phyloP scores from a whole-genome alignment of 1,140 invertebrate species.

The Belonocnema kinseyi region DNA sequence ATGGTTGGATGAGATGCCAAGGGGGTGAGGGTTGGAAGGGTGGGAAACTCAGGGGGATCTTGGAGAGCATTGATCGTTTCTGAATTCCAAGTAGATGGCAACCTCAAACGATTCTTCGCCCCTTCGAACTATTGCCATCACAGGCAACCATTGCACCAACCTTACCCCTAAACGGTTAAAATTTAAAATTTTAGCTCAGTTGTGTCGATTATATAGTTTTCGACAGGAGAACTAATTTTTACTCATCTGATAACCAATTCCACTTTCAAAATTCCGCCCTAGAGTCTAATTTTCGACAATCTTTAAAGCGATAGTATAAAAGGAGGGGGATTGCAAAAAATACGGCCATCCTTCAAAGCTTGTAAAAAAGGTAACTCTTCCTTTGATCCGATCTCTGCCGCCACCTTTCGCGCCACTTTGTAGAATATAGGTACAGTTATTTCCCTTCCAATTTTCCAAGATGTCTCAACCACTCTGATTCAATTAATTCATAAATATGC shows the following conservation, averaged over 20 bases:
- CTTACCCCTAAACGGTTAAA: constrained; percentile 13
- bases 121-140: constrained; percentile 44
- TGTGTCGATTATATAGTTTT: constrained; percentile 29
- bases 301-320: constrained; percentile 29
- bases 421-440: not conserved
- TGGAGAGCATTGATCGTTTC: constrained; percentile 70
- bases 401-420: constrained; percentile 21
- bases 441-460: constrained; percentile 32
- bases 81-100: constrained; percentile 69
- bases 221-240: constrained; percentile 46
- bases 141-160: constrained; percentile 36
- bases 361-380: constrained; percentile 52
- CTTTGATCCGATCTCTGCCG: constrained; percentile 56
- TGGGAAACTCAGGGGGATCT: constrained; percentile 49
- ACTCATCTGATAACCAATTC: constrained; percentile 40
- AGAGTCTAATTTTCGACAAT: not conserved
- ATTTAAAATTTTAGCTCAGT: not conserved
- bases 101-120: constrained; percentile 59
- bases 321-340: constrained; percentile 13
- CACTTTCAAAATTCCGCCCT: too few species aligned
- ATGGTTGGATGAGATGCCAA: constrained; percentile 35
- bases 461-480: constrained; percentile 59
- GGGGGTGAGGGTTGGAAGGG: constrained; percentile 41
- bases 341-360: constrained; percentile 32
- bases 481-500: constrained; percentile 64